Evolutionary conservation across 1,140 invertebrate species (phyloP).

Genomic region (Aphidius gifuensis): DNA sequence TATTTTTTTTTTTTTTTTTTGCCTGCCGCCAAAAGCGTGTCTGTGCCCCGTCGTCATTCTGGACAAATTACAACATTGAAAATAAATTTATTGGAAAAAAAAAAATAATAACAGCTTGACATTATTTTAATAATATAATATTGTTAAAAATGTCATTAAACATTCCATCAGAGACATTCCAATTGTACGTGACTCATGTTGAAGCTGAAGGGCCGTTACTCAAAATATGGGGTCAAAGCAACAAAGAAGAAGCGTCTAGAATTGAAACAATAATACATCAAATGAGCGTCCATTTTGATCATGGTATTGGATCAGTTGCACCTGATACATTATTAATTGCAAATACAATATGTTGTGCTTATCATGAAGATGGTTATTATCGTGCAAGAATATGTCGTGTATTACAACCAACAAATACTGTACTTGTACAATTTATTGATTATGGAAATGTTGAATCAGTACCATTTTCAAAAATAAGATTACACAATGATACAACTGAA

Average conservation of each 20-base stretch:
- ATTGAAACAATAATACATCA: constrained; percentile 57
- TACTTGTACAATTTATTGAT: constrained; percentile 67
- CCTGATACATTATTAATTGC: constrained; percentile 47
- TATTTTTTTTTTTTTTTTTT: no score
- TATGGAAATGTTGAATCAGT: constrained; percentile 66
- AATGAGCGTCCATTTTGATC: constrained; percentile 51
- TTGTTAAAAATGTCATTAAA: no score
- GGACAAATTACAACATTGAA: no score
- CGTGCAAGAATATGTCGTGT: constrained; percentile 58
- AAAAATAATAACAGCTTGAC: no score
- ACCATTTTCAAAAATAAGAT: constrained; percentile 55
- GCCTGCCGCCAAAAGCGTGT: no score
- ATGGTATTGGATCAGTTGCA: constrained; percentile 44
- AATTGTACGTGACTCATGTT: constrained; percentile 62
- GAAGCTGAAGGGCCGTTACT: constrained; percentile 64
- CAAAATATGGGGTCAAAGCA: constrained; percentile 65
- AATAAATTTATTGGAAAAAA: no score
- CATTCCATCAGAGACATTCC: neutral
- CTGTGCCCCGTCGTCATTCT: no score
- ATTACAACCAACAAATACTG: constrained; percentile 47
- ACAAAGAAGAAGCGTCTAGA: constrained; percentile 56
- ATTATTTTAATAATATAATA: no score
- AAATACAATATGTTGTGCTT: constrained; percentile 62
- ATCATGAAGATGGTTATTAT: constrained; percentile 63
- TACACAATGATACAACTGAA: constrained; percentile 55